Base-by-base conservation (phyloP, 2,888 invertebrate species). In the Andrena trimmerana region DNA sequence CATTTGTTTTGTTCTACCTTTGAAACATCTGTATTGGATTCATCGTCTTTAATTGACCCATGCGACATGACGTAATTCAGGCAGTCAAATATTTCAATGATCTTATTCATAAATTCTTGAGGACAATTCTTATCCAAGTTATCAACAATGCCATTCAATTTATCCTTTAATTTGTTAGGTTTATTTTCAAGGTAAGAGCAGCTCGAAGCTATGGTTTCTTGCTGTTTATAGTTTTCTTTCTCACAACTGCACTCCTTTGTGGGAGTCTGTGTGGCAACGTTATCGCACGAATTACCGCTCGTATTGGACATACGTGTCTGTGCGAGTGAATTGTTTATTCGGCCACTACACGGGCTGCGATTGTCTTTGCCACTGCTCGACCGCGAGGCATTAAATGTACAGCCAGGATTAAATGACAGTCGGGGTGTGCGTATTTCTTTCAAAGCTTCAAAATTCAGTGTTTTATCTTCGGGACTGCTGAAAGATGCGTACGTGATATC, bases 111-210 rank as follows among this genome's bases (percentile, higher is more conserved):
- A 31, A 91, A 92, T 27, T 91, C 85, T 16, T 85, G 59, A 3
- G 92, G 75, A 50, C 89, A 91, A 79, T 91, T 91, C 66, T 90
- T 90, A 42, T 90, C 83, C 24, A 93, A 73, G 77, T 87, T 92
- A 16, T 89, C 86, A 20, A 92, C 78, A 70, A 93, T 91, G 0
- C 79, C 59, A 10, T 78, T 86, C 1, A 92, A 52, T 59, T 91
- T 92, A 27, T 90, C 88, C 31, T 81, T 86, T 24, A 91, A 81
- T 60, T 20, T 85, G 36, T 13, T 57, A 1, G 1, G 13, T 20
- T 60, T 52, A 7, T 1, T 57, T 2, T 52, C 27, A 27, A 0
- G 5, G 6, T 4, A 8, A 42, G 31, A 2, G 42, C 10, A 24
- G 72, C 42, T 67, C 10, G 48, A 1, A 36, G 33, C 10, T 16